Evolutionary conservation across 1,140 invertebrate genomes (phyloP).

Genomic region (Muscidifurax raptorellus): DNA sequence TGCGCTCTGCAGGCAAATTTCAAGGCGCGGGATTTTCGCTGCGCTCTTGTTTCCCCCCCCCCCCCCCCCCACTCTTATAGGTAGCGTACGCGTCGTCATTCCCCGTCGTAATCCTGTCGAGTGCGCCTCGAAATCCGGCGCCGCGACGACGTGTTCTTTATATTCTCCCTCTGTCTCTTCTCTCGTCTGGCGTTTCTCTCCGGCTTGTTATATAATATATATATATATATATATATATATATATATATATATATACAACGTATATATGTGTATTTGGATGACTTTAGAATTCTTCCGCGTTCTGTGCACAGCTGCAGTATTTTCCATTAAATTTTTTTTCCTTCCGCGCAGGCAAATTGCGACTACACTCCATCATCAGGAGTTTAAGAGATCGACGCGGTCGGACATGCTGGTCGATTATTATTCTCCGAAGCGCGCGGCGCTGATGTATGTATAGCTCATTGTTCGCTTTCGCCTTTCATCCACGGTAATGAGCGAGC

Average conservation of each 20-base stretch:
- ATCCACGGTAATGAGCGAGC: not conserved
- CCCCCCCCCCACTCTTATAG: not conserved
- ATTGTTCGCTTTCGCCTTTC: not conserved
- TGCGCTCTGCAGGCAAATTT: no score
- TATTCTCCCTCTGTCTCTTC: not conserved
- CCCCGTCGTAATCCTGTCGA: slow-evolving; percentile 28
- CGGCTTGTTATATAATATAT: no score
- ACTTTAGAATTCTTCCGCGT: no score
- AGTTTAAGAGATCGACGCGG: no score
- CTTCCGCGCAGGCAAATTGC: not conserved
- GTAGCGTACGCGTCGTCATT: not conserved
- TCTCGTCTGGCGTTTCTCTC: not conserved
- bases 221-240: no score
- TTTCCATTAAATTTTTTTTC: not conserved
- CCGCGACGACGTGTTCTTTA: not conserved
- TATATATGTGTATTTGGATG: no score
- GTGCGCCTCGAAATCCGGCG: not conserved
- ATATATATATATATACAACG: no score
- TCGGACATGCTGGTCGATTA: no score
- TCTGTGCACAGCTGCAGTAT: no score
- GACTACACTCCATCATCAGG: not conserved
- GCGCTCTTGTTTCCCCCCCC: not conserved
- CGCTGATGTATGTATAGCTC: no score
- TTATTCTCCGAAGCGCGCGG: not conserved
- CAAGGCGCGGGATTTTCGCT: not conserved